Conservation (phyloP, 2,797 vertebrate genomes). For the Clarias laeviceps region DNA sequence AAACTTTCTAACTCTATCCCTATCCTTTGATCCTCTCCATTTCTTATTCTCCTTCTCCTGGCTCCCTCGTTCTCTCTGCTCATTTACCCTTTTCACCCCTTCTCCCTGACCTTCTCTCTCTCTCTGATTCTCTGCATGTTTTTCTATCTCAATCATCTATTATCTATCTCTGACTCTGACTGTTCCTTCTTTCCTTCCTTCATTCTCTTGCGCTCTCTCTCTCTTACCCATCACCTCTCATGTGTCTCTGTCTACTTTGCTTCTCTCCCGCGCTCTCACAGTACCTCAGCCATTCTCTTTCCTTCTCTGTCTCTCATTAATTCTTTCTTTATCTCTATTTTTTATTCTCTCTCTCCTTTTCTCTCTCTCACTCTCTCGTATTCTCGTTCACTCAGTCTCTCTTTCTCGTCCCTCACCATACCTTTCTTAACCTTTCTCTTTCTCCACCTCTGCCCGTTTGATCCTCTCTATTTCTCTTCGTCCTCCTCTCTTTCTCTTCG, state of each 20-base stretch:
- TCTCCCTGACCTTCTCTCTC: background rate
- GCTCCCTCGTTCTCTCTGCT: background rate
- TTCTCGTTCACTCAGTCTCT: background rate
- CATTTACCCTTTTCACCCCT: background rate
- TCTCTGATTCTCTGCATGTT: background rate
- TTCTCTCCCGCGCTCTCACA: background rate
- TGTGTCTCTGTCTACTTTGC: background rate
- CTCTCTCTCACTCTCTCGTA: background rate
- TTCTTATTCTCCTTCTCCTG: background rate
- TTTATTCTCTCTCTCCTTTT: background rate
- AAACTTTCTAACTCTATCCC: no score
- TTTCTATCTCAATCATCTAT: background rate
- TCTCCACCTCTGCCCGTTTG: background rate
- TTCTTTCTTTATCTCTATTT: background rate
- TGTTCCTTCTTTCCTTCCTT: background rate
- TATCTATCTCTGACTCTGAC: background rate
- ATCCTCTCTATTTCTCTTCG: conserved; percentile 3
- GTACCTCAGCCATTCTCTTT: background rate
- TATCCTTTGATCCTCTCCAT: background rate
- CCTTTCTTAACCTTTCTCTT: background rate
- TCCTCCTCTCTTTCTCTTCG: background rate
- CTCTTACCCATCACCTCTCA: background rate
- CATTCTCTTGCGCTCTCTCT: background rate
- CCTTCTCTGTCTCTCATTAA: background rate
- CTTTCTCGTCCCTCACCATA: background rate